A percentile compares a stretch with the other conserved stretches of the same genome.
These are phyloP conservation scores for Tetramorium parvispinum DNA, from an alignment of 1,140 invertebrate genomes.

Conservation along the genomic window DNA sequence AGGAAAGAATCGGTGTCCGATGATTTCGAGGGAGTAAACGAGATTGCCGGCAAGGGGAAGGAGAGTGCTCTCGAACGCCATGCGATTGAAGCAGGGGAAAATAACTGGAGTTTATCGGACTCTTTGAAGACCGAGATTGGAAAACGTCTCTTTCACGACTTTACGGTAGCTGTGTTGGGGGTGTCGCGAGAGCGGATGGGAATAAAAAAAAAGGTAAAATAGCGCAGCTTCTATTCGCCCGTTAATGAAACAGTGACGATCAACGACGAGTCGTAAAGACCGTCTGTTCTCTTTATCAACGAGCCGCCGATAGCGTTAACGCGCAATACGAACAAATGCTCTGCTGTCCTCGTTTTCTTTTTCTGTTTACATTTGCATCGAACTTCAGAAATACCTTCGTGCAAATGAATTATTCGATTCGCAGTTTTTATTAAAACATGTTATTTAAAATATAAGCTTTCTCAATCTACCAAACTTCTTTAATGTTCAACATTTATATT, in stretches of 20 bases:
- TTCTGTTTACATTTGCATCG: not conserved
- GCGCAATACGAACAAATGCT: not conserved
- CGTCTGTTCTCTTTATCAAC: slow-evolving; percentile 2
- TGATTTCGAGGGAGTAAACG: slow-evolving; percentile 43
- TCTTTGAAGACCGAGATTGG: slow-evolving; percentile 69
- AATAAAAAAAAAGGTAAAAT: slow-evolving; percentile 26
- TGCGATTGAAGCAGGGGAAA: slow-evolving; percentile 28
- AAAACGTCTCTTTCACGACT: slow-evolving; percentile 62
- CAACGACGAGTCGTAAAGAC: slow-evolving; percentile 32
- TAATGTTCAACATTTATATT: not conserved
- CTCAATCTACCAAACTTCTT: not conserved
- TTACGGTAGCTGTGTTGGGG: slow-evolving; percentile 18
- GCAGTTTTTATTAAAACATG: not conserved
- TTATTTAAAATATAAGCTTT: not conserved
- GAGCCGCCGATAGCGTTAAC: slow-evolving; percentile 2
- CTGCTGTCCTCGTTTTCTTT: not conserved
- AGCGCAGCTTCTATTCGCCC: slow-evolving; percentile 13
- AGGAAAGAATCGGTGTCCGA: slow-evolving; percentile 44
- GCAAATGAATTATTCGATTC: not conserved
- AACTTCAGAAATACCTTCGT: not conserved
- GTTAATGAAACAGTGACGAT: slow-evolving; percentile 54
- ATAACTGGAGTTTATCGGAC: slow-evolving; percentile 63
- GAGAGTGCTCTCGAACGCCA: slow-evolving; percentile 27
- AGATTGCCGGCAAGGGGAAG: slow-evolving; percentile 7
- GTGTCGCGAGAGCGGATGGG: slow-evolving; percentile 29